Evolutionary conservation across 2,888 invertebrate genomes (phyloP), one percentile per base, ranked within the genome.

Genomic region (Platycheirus albimanus): DNA sequence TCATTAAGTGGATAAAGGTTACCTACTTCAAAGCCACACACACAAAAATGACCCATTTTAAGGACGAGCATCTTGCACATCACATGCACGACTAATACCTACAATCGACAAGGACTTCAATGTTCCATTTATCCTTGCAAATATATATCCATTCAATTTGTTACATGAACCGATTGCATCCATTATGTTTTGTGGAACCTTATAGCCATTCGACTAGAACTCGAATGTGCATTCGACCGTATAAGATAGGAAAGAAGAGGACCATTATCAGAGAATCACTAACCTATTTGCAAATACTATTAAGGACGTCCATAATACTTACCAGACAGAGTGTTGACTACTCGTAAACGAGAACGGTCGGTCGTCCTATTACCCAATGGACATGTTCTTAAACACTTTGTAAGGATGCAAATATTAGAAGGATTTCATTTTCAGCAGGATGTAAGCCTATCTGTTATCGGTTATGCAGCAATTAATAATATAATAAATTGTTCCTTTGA

Each of bases 131-230:
- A 45, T 61, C 36, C 49, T 49, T 36, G 17, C 11, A 49, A 49
- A 36, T 49, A 45, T 43, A 36, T 49, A 45, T 43, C 67, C 54
- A 56, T 63, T 61, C 49, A 63, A 75, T 80, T 80, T 80, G 75
- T 51, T 75, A 64, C 56, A 75, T 41, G 17, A 64, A 54, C 70
- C 64, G 64, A 47, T 70, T 80, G 75, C 80, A 80, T 76, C 67
- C 67, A 71, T 58, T 58, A 58, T 58, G 41, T 58, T 58, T 33
- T 66, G 58, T 66, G 19, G 41, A 76, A 66, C 58, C 77, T 71
- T 64, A 33, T 33, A 75, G 45, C 66, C 70, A 77, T 81, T 81
- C 77, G 71, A 54, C 66, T 61, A 70, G 61, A 81, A 77, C 71
- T 61, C 28, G 15, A 67, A 77, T 76, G 80, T 80, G 80, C 75